Percentiles rank a stretch among this genome's conserved stretches.
Conservation (phyloP, 2,113 vertebrate species). For the Fulica atra region DNA sequence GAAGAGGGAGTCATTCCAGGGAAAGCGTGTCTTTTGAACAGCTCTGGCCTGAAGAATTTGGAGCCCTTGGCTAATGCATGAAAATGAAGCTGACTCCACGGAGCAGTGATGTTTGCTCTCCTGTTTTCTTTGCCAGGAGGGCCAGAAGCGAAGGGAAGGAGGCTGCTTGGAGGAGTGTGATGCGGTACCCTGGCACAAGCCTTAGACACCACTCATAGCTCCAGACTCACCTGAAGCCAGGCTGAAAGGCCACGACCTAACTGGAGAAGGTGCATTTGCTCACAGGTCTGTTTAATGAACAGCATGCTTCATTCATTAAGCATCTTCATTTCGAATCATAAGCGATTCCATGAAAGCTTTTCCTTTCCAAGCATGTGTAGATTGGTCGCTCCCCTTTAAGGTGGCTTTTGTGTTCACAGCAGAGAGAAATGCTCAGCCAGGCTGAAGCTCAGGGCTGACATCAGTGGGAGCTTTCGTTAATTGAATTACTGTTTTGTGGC, state of each 20-base stretch:
- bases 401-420: constrained; percentile 38
- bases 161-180: rapidly evolving
- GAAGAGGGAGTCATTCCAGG: background rate
- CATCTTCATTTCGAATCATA: constrained; percentile 15
- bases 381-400: constrained; percentile 11
- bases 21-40: background rate
- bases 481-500: constrained; percentile 71
- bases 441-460: constrained; percentile 55
- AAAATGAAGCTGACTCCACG: background rate
- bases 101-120: background rate
- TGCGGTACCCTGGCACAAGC: background rate
- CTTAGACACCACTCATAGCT: background rate
- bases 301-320: constrained; percentile 44
- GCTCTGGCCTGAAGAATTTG: constrained; percentile 5
- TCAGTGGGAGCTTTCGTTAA: constrained; percentile 63
- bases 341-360: constrained; percentile 28
- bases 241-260: background rate
- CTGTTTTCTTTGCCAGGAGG: background rate
- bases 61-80: background rate
- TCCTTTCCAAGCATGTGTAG: constrained; percentile 48
- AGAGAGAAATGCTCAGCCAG: background rate
- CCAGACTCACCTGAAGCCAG: background rate
- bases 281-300: background rate
- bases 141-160: background rate
- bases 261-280: background rate